Percentiles rank a stretch among this genome's conserved stretches.
Conservation (phyloP, 2,113 vertebrate species). For the Pollachius pollachius region DNA sequence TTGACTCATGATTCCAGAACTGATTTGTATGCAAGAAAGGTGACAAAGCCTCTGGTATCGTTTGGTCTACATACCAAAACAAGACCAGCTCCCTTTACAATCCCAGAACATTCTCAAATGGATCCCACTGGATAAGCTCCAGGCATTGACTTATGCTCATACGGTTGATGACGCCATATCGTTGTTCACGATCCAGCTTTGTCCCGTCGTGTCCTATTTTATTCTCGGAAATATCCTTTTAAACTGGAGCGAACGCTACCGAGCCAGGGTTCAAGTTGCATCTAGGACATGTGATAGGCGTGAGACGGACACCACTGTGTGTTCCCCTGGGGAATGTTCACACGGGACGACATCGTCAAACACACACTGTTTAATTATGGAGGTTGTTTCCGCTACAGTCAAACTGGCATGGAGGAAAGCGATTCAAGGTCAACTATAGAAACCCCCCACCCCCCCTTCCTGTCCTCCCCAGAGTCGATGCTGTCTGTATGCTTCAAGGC, state of each 20-base stretch:
- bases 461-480: not conserved
- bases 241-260: not conserved
- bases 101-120: too few relatives aligned
- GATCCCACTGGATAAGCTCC: too few relatives aligned
- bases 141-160: too few relatives aligned
- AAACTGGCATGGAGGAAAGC: slow-evolving; percentile 10
- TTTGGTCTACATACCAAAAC: too few relatives aligned
- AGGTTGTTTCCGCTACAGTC: slow-evolving; percentile 10
- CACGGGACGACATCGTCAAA: slow-evolving; percentile 7
- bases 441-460: not conserved
- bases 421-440: slow-evolving; percentile 17
- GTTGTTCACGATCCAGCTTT: too few relatives aligned
- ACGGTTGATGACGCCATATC: too few relatives aligned
- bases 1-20: too few relatives aligned
- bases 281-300: slow-evolving; percentile 41
- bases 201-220: too few relatives aligned
- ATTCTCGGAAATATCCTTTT: too few relatives aligned
- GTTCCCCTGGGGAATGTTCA: slow-evolving; percentile 12
- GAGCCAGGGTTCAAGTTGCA: slow-evolving; percentile 20
- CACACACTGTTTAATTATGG: slow-evolving; percentile 28
- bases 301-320: slow-evolving; percentile 34
- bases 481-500: not conserved
- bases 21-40: too few relatives aligned
- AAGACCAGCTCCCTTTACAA: too few relatives aligned
- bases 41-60: too few relatives aligned